Conservation (phyloP, 2,797 vertebrate species). For the Meda fulgida region DNA sequence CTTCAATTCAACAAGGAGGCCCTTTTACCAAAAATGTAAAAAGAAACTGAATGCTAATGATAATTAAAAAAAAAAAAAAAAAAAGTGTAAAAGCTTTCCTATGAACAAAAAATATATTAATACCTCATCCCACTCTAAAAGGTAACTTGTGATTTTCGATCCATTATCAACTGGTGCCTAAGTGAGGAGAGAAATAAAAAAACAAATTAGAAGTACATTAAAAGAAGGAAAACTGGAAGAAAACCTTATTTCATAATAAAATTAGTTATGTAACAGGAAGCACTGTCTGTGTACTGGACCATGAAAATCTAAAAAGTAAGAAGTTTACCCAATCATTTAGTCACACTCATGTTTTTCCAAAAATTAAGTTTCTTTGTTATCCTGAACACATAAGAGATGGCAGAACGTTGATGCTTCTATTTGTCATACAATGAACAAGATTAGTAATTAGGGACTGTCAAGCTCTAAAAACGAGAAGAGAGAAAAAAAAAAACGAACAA, state of each 20-base stretch:
- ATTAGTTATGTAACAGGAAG: not conserved
- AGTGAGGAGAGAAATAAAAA: conserved; percentile 54
- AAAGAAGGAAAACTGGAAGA: conserved; percentile 47
- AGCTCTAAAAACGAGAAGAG: not conserved
- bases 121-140: conserved; percentile 98
- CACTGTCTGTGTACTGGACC: not conserved
- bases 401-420: not conserved
- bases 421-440: not conserved
- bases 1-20: not conserved
- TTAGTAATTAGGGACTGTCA: not conserved
- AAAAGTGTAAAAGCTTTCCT: not conserved
- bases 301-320: not conserved
- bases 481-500: not conserved
- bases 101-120: conserved; percentile 46
- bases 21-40: not conserved
- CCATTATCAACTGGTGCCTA: conserved; percentile 94
- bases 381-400: not conserved
- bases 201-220: conserved; percentile 38
- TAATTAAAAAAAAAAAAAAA: too few species aligned
- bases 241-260: conserved; percentile 59
- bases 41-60: not conserved
- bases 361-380: not conserved
- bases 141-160: conserved; percentile 98
- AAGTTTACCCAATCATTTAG: not conserved
- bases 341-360: not conserved